phyloP scores from a whole-genome alignment of 2,113 vertebrate species.

The Mobula hypostoma region DNA sequence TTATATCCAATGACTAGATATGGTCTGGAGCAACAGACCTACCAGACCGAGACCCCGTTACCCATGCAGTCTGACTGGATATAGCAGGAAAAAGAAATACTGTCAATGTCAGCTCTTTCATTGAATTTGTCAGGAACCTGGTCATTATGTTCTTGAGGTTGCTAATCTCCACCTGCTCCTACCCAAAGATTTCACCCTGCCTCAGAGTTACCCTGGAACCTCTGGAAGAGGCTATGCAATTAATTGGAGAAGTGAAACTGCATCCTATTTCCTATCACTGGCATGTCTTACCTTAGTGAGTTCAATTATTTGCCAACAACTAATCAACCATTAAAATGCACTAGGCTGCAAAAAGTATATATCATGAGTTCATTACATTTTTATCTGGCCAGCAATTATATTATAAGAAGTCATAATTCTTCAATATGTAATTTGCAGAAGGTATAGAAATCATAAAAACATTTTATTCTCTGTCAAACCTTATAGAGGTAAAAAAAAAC shows the following conservation, averaged over 20 bases:
- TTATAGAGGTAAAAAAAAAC: neutral
- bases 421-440: neutral
- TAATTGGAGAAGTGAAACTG: neutral
- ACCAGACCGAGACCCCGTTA: neutral
- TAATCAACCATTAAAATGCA: neutral
- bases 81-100: neutral
- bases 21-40: neutral
- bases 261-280: neutral
- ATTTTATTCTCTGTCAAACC: neutral
- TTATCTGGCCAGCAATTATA: neutral
- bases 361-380: neutral
- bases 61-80: neutral
- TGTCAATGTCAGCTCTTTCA: too few relatives aligned
- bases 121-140: too few relatives aligned
- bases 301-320: neutral
- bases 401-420: neutral
- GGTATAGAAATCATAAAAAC: neutral
- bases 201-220: neutral
- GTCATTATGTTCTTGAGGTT: too few relatives aligned
- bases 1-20: too few relatives aligned
- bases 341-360: neutral
- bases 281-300: neutral
- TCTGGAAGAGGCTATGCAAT: too few relatives aligned
- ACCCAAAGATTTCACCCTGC: neutral
- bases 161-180: neutral